Percentiles rank a stretch among this genome's conserved stretches.
These are phyloP conservation scores for Hyppa rectilinea DNA, from an alignment of 2,888 invertebrate genomes.

Conservation along the genomic window DNA sequence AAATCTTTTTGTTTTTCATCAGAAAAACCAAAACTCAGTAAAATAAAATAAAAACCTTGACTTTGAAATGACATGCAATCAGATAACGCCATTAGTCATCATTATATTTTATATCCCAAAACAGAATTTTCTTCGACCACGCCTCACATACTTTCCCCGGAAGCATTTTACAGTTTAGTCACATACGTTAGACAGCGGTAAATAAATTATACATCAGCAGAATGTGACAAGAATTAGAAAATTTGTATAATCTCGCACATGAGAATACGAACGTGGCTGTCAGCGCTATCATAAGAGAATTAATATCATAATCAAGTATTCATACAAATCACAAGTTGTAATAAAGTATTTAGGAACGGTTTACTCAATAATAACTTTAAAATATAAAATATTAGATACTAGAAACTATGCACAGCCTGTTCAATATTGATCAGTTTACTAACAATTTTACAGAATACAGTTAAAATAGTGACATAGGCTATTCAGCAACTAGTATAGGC, in stretches of 20 bases:
- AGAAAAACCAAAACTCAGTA: too few species aligned
- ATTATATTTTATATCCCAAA: slow-evolving; percentile 22
- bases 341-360: neutral
- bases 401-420: neutral
- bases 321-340: neutral
- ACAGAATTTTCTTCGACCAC: neutral
- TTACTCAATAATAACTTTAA: neutral
- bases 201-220: slow-evolving; percentile 20
- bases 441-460: neutral
- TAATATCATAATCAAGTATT: neutral
- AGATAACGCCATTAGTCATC: slow-evolving; percentile 22
- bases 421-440: neutral
- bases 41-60: neutral
- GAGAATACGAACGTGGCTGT: neutral
- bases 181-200: slow-evolving; percentile 5
- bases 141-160: slow-evolving; percentile 47
- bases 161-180: slow-evolving; percentile 26
- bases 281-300: too few species aligned
- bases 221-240: slow-evolving; percentile 22
- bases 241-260: slow-evolving; percentile 3
- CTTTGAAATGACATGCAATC: neutral
- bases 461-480: neutral
- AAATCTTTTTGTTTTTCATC: too few species aligned
- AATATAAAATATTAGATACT: neutral
- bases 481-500: neutral